phyloP scores from a whole-genome alignment of 2,888 invertebrate species.

The Oscheius myriophilus region DNA sequence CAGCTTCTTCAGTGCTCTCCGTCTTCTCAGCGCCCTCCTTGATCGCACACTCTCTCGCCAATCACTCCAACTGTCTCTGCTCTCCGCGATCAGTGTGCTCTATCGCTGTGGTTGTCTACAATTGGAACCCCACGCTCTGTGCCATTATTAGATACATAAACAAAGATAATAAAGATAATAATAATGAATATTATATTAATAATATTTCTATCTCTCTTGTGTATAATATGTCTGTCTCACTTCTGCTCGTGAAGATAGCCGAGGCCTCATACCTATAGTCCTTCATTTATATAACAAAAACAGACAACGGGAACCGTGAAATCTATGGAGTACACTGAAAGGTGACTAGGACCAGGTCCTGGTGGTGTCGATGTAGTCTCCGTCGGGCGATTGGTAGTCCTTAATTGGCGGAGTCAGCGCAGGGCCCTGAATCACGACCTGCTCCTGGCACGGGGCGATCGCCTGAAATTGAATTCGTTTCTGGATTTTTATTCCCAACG shows the following conservation, averaged over 20 bases:
- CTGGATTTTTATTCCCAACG: no score
- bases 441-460: slow-evolving; percentile 79
- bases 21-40: neutral
- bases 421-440: slow-evolving; percentile 81
- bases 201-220: no score
- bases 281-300: neutral
- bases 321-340: neutral
- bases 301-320: neutral
- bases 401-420: slow-evolving; percentile 84
- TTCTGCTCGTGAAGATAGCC: no score
- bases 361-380: slow-evolving; percentile 85
- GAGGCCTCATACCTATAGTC: no score
- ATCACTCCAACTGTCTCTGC: neutral
- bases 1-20: neutral
- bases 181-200: no score
- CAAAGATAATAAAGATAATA: no score
- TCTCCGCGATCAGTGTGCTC: no score
- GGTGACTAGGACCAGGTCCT: slow-evolving; percentile 48
- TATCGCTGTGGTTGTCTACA: no score
- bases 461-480: slow-evolving; percentile 37
- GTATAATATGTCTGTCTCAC: no score
- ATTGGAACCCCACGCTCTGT: no score
- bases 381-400: slow-evolving; percentile 85
- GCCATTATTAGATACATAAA: no score
- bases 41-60: slow-evolving; percentile 20